Base-by-base conservation (phyloP, 2,797 vertebrate genomes). In the Dallia pectoralis region DNA sequence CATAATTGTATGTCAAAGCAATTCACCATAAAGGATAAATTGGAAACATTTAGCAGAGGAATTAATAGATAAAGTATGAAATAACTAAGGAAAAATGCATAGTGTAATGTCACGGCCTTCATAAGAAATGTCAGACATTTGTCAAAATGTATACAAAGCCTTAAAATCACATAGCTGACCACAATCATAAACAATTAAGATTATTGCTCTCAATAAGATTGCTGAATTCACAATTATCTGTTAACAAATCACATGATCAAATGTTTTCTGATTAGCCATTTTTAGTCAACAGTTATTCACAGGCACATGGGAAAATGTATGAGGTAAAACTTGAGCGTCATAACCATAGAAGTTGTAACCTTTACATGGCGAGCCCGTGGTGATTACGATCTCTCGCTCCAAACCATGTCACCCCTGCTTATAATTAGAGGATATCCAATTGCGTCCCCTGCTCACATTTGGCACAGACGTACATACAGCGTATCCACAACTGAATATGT, bases 281-380 rank as follows among this genome's bases (percentile, higher is more conserved):
- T 76, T 9, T 72, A 44, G 68, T 68, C 32, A n/a, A 67, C 11
- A 49, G 48, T 2, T 48, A 16, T 40, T 8, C 53, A 63, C 29
- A 6, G 61, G 70, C 47, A 65, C 15, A 14, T 59, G 5, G 44
- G 49, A 68, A 78, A 44, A 65, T 72, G 80, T 29, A 6, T 48
- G 59, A 59, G n/a, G 11, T 11, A 25, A 14, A 19, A 11, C 2
- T 2, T 44, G 12, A 12, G 12, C 9, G 14, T 14, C 40, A 44
- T 12, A 14, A 44, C 40, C 40, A 32, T 30, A 66, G 14, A 59
- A 48, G 18, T 30, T 67, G 65, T 56, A 40, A 74, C 67, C 33
- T 49, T 49, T 32, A 61, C 32, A 33, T 33, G n/a, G 14, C 7
- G 36, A 29, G 49, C 30, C 25, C 22, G 30, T n/a, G 5, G 22